Conservation (phyloP, 2,113 vertebrate species). For the Elanoides forficatus region DNA sequence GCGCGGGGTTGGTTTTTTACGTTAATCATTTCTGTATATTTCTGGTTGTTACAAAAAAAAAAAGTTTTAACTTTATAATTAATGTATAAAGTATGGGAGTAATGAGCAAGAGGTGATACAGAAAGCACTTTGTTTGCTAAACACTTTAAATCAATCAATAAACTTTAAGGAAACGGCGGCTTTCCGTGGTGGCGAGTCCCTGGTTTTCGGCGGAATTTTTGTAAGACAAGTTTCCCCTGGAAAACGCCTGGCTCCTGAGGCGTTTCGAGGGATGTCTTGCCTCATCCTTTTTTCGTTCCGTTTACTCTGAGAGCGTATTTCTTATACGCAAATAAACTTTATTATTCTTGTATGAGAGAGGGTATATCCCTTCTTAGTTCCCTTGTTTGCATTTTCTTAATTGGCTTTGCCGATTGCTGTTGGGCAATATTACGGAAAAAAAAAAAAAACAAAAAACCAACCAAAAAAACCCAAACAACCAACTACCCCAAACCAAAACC, state of each 20-base stretch:
- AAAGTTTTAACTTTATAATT: constrained; percentile 69
- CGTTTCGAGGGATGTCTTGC: too few species aligned
- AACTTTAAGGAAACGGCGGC: constrained; percentile 7
- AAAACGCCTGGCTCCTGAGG: neutral
- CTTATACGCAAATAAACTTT: neutral
- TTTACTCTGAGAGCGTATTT: neutral
- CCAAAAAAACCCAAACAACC: too few species aligned
- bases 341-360: neutral
- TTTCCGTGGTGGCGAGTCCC: neutral
- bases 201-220: neutral
- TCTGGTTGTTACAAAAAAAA: constrained; percentile 37
- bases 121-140: constrained; percentile 70
- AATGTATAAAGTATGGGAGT: constrained; percentile 37
- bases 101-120: neutral
- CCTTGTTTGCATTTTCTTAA: neutral
- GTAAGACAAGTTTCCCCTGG: neutral
- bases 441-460: neutral
- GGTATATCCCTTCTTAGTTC: neutral
- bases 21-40: constrained; percentile 58
- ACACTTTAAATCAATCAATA: constrained; percentile 64
- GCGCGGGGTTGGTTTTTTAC: neutral
- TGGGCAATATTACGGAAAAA: neutral
- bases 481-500: too few species aligned
- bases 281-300: neutral
- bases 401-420: neutral